These are phyloP conservation scores for Danio tinwini DNA, from an alignment of 2,797 vertebrate genomes.

Conservation along the genomic window DNA sequence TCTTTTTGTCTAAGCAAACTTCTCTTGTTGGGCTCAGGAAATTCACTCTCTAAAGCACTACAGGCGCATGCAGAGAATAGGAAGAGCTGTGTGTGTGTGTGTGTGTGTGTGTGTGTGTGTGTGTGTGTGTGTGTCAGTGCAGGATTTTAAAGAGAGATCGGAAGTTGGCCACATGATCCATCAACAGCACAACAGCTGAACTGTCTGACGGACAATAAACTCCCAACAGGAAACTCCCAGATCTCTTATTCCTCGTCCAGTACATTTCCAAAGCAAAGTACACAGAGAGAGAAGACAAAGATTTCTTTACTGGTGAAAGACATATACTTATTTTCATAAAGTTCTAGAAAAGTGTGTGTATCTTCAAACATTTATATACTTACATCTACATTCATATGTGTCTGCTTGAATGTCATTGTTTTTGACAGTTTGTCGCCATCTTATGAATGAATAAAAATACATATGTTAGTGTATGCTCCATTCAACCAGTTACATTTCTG, in stretches of 20 bases:
- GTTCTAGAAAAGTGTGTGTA: not conserved
- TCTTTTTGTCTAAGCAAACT: not conserved
- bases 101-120: not conserved
- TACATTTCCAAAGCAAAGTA: constrained; percentile 21
- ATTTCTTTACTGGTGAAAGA: no score
- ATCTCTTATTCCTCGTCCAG: not conserved
- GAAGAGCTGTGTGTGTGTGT: not conserved
- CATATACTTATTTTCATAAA: no score
- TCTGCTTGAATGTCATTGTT: no score
- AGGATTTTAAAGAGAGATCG: not conserved
- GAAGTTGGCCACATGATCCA: constrained; percentile 32
- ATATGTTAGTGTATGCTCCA: no score
- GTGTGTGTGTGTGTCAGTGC: not conserved
- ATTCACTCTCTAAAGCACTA: constrained; percentile 15
- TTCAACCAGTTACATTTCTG: no score
- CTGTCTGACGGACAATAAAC: constrained; percentile 12
- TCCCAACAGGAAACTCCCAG: constrained; percentile 16
- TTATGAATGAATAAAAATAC: no score
- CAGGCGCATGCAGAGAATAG: constrained; percentile 1
- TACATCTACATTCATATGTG: no score
- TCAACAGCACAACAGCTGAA: constrained; percentile 27
- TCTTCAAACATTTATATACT: no score
- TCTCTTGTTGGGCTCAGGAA: not conserved
- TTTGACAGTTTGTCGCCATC: no score
- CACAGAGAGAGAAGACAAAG: not conserved